Base-by-base conservation (phyloP, 2,888 invertebrate species). In the Trissolcus japonicus region DNA sequence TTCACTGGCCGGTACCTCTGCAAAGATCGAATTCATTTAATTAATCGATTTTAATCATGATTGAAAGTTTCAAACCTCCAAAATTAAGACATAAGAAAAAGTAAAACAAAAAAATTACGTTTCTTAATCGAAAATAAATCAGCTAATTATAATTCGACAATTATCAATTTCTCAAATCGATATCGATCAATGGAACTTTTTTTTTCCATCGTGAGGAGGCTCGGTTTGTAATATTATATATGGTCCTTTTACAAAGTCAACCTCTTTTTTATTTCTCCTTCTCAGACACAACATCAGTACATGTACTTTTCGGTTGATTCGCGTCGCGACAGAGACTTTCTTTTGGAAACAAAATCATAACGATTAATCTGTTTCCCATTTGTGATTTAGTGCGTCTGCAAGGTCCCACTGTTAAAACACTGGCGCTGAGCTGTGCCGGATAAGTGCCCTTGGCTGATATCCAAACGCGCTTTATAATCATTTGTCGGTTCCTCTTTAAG, bases 391-490 rank as follows among this genome's bases (percentile, higher is more conserved):
- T 66, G 48, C 9, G 69, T 76, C 76, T 69, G 69, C 61, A 54
- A 48, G 59, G 46, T 62, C 35, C 46, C 43, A 46, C 69, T 53
- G 57, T 69, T 65, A 61, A 76, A 69, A 65, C 50, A 55, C 61
- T 66, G 63, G 67, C 55, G 48, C 50, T 46, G 25, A 62, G 62
- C 53, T 43, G 66, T 25, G 59, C 46, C 66, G 62, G 57, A 71
- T 76, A 82, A 82, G 82, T 80, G 80, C 79, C 80, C 80, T 81
- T 81, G 81, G 80, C 81, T 75, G 56, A 57, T 61, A 79, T 80
- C 79, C 79, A 81, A 79, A 56, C 53, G 55, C 35, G 41, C 79
- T 80, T 83, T 82, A 79, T 83, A 76, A 76, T 76, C 66, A 76
- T 71, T 71, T 76, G 76, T 76, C 76, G 71, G 71, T 76, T 66